phyloP scores from a whole-genome alignment of 2,113 vertebrate genomes.

The Lutjanus erythropterus region DNA sequence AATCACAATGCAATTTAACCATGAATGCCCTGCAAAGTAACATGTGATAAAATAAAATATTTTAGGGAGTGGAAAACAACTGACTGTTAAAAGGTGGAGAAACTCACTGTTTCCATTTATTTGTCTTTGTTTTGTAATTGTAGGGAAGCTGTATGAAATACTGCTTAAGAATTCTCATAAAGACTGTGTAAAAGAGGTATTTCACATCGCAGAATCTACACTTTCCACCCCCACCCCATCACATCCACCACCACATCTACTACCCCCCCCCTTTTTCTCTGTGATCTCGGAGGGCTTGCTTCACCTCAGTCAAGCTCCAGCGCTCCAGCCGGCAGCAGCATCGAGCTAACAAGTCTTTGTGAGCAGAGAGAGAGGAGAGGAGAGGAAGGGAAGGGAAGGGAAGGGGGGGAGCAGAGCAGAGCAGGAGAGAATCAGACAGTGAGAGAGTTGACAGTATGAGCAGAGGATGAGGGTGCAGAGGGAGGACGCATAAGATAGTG shows the following conservation, averaged over 20 bases:
- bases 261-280: slow-evolving; percentile 50
- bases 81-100: background rate
- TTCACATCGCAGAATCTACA: slow-evolving; percentile 39
- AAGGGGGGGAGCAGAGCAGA: slow-evolving; percentile 19
- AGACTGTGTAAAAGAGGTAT: slow-evolving; percentile 18
- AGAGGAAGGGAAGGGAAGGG: background rate
- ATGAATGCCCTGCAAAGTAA: slow-evolving; percentile 4
- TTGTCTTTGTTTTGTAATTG: background rate
- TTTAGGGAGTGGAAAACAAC: background rate
- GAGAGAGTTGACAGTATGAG: slow-evolving; percentile 59
- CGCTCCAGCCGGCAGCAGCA: slow-evolving; percentile 89
- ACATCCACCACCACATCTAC: slow-evolving; percentile 17
- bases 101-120: background rate
- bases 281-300: slow-evolving; percentile 89
- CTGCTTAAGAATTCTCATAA: background rate
- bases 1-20: background rate
- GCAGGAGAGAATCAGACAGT: slow-evolving; percentile 50
- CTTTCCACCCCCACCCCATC: slow-evolving; percentile 51
- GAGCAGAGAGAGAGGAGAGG: slow-evolving; percentile 71
- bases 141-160: background rate
- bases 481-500: slow-evolving; percentile 39
- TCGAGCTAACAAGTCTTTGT: slow-evolving; percentile 95
- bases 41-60: background rate
- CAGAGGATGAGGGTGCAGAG: slow-evolving; percentile 54
- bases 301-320: slow-evolving; percentile 89